A percentile compares a stretch with the other conserved stretches of the same genome.
Conservation (phyloP, 2,113 vertebrate genomes). For the Chunga burmeisteri region DNA sequence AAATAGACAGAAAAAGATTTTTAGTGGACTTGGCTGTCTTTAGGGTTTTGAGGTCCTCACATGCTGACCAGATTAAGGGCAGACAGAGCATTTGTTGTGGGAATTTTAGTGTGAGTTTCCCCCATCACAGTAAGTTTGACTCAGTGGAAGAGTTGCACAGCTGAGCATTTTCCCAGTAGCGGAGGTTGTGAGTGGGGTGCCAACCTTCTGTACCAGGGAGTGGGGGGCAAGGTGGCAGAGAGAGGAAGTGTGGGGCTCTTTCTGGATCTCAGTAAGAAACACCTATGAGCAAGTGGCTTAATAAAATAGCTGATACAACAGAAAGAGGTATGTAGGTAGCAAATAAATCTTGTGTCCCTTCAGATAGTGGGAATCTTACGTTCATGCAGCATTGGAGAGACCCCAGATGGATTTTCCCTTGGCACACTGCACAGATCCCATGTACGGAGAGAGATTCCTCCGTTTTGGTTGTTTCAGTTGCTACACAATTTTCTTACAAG, state of each 20-base stretch:
- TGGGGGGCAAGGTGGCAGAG: fast-evolving
- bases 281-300: not conserved
- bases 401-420: not conserved
- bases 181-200: not conserved
- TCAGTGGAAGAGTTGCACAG: not conserved
- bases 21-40: not conserved
- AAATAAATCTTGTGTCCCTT: not conserved
- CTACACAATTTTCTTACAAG: not conserved
- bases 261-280: not conserved
- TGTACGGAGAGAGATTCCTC: not conserved
- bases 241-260: fast-evolving
- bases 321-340: not conserved
- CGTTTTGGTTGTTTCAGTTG: not conserved
- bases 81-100: not conserved
- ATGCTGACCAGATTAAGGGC: not conserved
- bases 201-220: not conserved
- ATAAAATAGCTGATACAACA: not conserved
- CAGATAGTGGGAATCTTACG: not conserved
- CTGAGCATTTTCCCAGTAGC: not conserved
- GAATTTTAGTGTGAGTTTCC: not conserved
- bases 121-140: not conserved
- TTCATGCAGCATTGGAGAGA: not conserved
- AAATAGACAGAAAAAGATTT: not conserved
- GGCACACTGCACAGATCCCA: not conserved
- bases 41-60: not conserved